Evolutionary conservation across 2,797 vertebrate species (phyloP), one percentile per base, ranked within the genome.

Genomic region (Platyrinchus mystaceus): DNA sequence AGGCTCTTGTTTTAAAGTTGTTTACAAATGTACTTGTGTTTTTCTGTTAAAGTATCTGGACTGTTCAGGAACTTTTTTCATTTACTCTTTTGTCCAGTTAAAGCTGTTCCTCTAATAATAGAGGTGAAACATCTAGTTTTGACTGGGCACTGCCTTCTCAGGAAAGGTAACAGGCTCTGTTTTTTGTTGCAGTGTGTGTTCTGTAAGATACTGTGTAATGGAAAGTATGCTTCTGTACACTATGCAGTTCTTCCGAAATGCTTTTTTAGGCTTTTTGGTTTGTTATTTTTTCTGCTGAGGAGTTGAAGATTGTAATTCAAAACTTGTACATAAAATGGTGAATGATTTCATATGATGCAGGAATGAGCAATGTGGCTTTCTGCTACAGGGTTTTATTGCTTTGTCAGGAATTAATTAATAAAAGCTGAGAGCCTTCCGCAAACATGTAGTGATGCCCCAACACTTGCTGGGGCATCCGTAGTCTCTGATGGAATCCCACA

Each of bases 281-380:
- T 84, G 67, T 84, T 84, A 37, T 47, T 95, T 96, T 95, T 97
- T 89, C 95, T 95, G 96, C 96, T 96, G 94, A 92, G 89, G 97
- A 98, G 94, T 94, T 95, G 63, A 95, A 97, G 94, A 96, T 91
- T 97, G 94, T 97, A 96, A 94, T 94, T 97, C 96, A 95, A 96
- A 98, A 97, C 91, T 96, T 97, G 95, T 97, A 97, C 91, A 94
- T 98, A 97, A 97, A 97, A 93, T 91, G 89, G 94, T 95, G 91
- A 97, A 89, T 97, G 88, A 96, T 98, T 98, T 98, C 96, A 74
- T 97, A 96, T 97, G 81, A 95, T 86, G 94, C 93, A 93, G 96
- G 93, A 97, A 95, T 84, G 95, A 98, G 50, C 82, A 76, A 55
- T 53, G 87, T 91, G 86, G 77, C 87, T 84, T 96, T 97, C 83